These are phyloP conservation scores for Prochilodus magdalenae DNA, from an alignment of 2,113 vertebrate species.

Conservation along the genomic window DNA sequence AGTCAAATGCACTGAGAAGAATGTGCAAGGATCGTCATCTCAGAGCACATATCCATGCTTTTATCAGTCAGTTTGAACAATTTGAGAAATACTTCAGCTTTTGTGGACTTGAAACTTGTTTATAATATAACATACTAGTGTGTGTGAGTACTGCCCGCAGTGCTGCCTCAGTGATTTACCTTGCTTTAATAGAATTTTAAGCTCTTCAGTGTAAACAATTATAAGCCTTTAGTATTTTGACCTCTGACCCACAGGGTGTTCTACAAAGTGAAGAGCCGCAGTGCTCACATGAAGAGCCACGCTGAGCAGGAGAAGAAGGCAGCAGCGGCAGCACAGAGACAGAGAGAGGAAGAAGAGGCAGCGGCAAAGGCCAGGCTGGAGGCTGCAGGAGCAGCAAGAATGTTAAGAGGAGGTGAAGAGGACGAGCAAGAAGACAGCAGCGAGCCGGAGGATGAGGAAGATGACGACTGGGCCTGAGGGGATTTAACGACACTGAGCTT, in stretches of 20 bases:
- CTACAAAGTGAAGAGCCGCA: constrained; percentile 96
- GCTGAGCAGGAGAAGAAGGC: constrained; percentile 98
- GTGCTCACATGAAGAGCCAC: constrained; percentile 98
- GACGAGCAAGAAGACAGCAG: constrained; percentile 58
- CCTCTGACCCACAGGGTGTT: constrained; percentile 83
- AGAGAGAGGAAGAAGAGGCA: constrained; percentile 81
- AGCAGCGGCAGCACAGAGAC: constrained; percentile 86
- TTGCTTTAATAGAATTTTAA: background rate
- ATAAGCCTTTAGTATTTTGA: background rate
- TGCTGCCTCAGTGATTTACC: too few species aligned
- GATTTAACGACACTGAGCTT: background rate
- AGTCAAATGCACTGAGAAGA: too few species aligned
- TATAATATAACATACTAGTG: too few species aligned
- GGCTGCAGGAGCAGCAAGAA: constrained; percentile 17
- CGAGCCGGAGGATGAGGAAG: constrained; percentile 75
- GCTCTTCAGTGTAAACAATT: background rate
- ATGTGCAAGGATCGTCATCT: too few species aligned
- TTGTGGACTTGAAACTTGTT: too few species aligned
- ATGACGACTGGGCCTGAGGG: constrained; percentile 77
- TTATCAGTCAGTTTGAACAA: too few species aligned
- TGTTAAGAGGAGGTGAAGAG: background rate
- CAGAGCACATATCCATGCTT: too few species aligned
- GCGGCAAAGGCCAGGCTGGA: constrained; percentile 58
- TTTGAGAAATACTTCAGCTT: too few species aligned
- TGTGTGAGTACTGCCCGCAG: too few species aligned